Evolutionary conservation across 2,797 vertebrate species (phyloP).

Genomic region (Alosa sapidissima): DNA sequence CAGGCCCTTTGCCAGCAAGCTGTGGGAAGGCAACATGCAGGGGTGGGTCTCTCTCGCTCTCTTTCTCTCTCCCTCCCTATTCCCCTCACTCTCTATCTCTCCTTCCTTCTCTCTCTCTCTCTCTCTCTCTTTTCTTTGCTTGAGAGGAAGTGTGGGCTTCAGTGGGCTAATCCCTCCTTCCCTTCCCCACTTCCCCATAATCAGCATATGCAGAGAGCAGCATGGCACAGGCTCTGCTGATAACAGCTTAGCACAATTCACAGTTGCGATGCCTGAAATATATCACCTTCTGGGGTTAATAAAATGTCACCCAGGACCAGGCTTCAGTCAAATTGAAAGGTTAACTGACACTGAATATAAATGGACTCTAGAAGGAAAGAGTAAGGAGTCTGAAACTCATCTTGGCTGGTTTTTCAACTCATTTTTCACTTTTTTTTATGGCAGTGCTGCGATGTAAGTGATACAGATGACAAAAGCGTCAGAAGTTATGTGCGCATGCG

Average conservation of each 20-base stretch:
- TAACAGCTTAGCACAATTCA: slow-evolving; percentile 8
- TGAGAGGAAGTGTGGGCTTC: slow-evolving; percentile 18
- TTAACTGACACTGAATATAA: slow-evolving; percentile 5
- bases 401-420: neutral
- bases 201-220: slow-evolving; percentile 2
- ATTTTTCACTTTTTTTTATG: slow-evolving; percentile 2
- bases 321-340: slow-evolving; percentile 24
- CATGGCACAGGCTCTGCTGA: neutral
- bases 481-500: neutral
- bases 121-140: neutral
- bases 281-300: slow-evolving; percentile 22
- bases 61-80: too few species aligned
- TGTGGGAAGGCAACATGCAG: neutral
- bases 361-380: slow-evolving; percentile 12
- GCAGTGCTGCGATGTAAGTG: neutral
- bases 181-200: neutral
- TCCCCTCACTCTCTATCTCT: too few species aligned
- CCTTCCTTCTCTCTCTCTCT: too few species aligned
- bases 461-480: neutral
- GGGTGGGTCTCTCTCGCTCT: too few species aligned
- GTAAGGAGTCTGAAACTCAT: neutral
- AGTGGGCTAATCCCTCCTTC: slow-evolving; percentile 10
- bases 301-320: slow-evolving; percentile 17
- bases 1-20: neutral
- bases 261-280: slow-evolving; percentile 15